phyloP scores from a whole-genome alignment of 2,888 invertebrate species.

The Tenodera sinensis region DNA sequence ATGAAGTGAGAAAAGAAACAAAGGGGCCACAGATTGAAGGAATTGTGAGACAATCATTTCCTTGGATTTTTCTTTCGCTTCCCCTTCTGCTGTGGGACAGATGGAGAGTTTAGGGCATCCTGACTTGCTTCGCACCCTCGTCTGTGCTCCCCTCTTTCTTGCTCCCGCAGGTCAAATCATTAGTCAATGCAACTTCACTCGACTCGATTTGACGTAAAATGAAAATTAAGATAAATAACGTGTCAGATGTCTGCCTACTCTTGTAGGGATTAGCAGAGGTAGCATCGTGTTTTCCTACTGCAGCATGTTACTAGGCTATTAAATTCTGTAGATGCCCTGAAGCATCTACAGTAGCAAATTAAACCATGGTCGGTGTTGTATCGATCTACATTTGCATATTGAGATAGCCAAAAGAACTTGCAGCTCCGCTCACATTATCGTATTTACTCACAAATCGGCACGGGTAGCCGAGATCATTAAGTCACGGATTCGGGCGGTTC shows the following conservation, averaged over 20 bases:
- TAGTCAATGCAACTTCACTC: background rate
- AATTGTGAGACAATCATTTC: constrained; percentile 3
- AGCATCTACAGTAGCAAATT: too few relatives aligned
- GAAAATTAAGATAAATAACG: constrained; percentile 11
- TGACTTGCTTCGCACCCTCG: background rate
- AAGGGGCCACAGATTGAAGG: background rate
- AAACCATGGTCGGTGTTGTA: too few relatives aligned
- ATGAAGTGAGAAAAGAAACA: background rate
- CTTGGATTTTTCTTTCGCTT: constrained; percentile 3
- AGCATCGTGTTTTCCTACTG: background rate
- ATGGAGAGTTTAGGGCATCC: background rate
- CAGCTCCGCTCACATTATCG: too few relatives aligned
- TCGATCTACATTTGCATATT: too few relatives aligned
- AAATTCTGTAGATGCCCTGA: background rate
- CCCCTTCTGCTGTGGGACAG: background rate
- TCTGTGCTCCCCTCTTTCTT: background rate
- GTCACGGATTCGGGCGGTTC: too few relatives aligned
- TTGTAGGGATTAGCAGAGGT: background rate
- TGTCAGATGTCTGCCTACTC: background rate
- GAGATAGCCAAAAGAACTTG: too few relatives aligned
- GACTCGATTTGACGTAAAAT: constrained; percentile 4
- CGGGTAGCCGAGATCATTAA: too few relatives aligned
- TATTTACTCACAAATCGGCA: too few relatives aligned
- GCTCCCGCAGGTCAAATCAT: background rate
- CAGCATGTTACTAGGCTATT: background rate